phyloP scores from a whole-genome alignment of 1,140 invertebrate species.

The Rhagoletis zephyria region DNA sequence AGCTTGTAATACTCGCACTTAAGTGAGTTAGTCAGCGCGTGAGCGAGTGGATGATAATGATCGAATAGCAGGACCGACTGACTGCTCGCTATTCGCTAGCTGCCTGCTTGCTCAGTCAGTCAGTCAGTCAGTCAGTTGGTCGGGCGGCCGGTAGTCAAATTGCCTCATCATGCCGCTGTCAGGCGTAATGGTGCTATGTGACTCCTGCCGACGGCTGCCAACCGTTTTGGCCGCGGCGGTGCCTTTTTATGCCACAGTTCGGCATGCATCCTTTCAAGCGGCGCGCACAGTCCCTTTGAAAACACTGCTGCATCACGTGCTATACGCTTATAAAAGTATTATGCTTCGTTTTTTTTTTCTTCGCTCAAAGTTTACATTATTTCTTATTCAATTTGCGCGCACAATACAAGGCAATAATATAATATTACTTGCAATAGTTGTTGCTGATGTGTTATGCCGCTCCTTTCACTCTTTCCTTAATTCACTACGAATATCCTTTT shows the following conservation, averaged over 20 bases:
- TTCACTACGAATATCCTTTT: neutral
- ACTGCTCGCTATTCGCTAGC: neutral
- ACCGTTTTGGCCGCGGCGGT: neutral
- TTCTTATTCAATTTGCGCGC: slow-evolving; percentile 49
- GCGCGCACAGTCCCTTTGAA: neutral
- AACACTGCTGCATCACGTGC: neutral
- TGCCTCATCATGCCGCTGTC: slow-evolving; percentile 65
- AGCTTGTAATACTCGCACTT: neutral
- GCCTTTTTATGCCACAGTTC: neutral
- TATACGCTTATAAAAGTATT: neutral
- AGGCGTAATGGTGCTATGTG: slow-evolving; percentile 55
- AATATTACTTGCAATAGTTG: slow-evolving; percentile 35
- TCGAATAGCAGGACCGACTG: slow-evolving; percentile 14
- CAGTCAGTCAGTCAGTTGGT: slow-evolving; percentile 57
- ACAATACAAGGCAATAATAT: slow-evolving; percentile 32
- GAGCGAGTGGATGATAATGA: slow-evolving; percentile 21
- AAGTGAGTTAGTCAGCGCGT: neutral
- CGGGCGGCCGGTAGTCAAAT: slow-evolving; percentile 62
- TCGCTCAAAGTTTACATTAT: slow-evolving; percentile 27
- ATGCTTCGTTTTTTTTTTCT: neutral
- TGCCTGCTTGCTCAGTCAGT: slow-evolving; percentile 5
- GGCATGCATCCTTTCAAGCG: neutral
- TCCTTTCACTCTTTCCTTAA: neutral
- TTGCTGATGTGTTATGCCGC: neutral
- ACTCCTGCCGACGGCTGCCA: neutral